Evolutionary conservation across 2,888 invertebrate genomes (phyloP).

Genomic region (Thymelicus lineola): DNA sequence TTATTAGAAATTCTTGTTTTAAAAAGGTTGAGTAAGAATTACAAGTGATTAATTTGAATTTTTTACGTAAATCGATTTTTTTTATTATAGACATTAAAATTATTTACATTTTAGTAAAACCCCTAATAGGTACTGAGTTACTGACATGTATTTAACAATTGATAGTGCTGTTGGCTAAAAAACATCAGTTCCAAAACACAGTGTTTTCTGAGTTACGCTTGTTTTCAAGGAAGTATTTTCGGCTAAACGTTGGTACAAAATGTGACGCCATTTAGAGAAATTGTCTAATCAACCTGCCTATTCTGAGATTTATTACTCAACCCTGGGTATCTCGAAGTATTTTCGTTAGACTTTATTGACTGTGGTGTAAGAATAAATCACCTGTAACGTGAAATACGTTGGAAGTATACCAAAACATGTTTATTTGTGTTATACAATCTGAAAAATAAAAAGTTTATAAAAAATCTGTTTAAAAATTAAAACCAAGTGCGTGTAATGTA

Average conservation of each 20-base stretch:
- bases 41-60: too few species aligned
- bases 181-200: too few species aligned
- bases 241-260: slow-evolving; percentile 62
- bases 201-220: slow-evolving; percentile 23
- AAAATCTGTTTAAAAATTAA: too few species aligned
- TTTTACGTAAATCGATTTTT: too few species aligned
- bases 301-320: slow-evolving; percentile 73
- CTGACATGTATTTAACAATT: too few species aligned
- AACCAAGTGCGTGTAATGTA: too few species aligned
- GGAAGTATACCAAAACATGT: neutral
- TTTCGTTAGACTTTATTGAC: slow-evolving; percentile 68
- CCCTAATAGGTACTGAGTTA: too few species aligned
- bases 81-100: too few species aligned
- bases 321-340: slow-evolving; percentile 64
- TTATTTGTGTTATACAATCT: slow-evolving; percentile 1
- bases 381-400: slow-evolving; percentile 40
- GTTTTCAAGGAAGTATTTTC: slow-evolving; percentile 56
- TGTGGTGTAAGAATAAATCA: slow-evolving; percentile 65
- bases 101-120: too few species aligned
- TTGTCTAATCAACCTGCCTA: slow-evolving; percentile 80
- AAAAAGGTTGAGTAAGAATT: neutral
- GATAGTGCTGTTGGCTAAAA: too few species aligned
- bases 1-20: neutral
- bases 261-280: slow-evolving; percentile 68
- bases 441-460: too few species aligned